A percentile compares a stretch with the other conserved stretches of the same genome.
Evolutionary conservation across 2,797 vertebrate species (phyloP).

Genomic region (Caiman crocodilus): DNA sequence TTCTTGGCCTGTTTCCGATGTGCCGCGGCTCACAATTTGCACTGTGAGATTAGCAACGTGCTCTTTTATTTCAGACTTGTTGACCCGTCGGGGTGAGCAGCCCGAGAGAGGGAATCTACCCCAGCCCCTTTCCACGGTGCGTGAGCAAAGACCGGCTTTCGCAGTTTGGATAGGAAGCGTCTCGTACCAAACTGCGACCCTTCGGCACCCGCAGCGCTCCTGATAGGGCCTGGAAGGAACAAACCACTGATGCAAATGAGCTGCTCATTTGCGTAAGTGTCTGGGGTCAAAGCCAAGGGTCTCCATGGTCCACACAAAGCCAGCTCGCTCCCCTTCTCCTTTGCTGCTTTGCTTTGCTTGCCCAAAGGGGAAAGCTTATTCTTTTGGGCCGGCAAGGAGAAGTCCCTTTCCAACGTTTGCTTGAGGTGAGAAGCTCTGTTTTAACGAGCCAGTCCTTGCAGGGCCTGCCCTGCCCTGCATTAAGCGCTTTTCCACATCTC

Average conservation of each 20-base stretch:
- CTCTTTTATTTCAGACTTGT: too few relatives aligned
- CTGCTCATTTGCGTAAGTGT: neutral
- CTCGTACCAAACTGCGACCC: neutral
- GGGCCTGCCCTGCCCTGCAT: neutral
- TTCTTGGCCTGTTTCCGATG: neutral
- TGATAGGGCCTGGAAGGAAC: neutral
- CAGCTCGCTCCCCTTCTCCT: neutral
- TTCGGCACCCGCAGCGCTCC: too few relatives aligned
- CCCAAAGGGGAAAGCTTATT: too few relatives aligned
- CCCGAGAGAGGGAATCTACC: too few relatives aligned
- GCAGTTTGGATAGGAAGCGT: neutral
- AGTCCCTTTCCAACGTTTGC: neutral
- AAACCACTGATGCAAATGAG: neutral
- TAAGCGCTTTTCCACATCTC: neutral
- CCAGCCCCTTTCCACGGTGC: neutral
- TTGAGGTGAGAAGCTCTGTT: neutral
- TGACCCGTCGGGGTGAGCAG: too few relatives aligned
- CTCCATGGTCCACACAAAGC: neutral
- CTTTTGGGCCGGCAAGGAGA: neutral
- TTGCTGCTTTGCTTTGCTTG: neutral
- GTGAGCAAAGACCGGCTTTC: neutral
- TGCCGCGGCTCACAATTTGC: neutral
- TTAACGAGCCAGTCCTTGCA: neutral
- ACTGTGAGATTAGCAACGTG: neutral
- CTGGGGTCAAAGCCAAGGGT: neutral